Conservation (phyloP, 2,797 vertebrate genomes). For the Acipenser transmontanus region DNA sequence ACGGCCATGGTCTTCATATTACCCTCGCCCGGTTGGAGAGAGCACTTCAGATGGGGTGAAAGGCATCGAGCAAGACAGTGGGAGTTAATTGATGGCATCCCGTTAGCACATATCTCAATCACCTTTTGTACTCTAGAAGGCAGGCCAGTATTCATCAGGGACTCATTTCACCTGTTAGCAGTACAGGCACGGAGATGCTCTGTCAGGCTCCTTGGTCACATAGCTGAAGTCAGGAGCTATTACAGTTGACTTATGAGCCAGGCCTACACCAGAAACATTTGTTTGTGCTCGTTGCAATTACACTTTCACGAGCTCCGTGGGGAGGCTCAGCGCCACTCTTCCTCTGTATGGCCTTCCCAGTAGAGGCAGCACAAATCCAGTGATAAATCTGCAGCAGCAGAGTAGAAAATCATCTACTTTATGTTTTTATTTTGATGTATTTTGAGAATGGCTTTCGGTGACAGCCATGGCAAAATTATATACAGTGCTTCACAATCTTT, state of each 20-base stretch:
- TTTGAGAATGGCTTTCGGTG: constrained; percentile 14
- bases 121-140: constrained; percentile 7
- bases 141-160: constrained; percentile 7
- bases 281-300: constrained; percentile 22
- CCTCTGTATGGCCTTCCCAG: not conserved
- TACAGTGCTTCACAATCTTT: constrained; percentile 8
- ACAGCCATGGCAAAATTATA: constrained; percentile 14
- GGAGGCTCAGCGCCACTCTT: constrained; percentile 3
- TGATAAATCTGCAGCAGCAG: constrained; percentile 1
- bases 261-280: constrained; percentile 18
- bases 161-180: constrained; percentile 16
- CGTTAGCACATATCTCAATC: constrained; percentile 7
- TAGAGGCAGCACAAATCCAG: not conserved
- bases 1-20: constrained; percentile 5
- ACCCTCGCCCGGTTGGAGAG: constrained; percentile 1
- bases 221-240: constrained; percentile 21
- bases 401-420: constrained; percentile 19
- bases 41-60: constrained; percentile 9
- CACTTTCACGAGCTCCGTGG: constrained; percentile 13
- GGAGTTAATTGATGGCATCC: constrained; percentile 15
- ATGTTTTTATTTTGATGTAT: constrained; percentile 19
- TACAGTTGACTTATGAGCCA: constrained; percentile 24
- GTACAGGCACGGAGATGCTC: constrained; percentile 18
- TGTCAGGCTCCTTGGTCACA: constrained; percentile 15
- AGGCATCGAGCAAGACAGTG: constrained; percentile 5